Base-by-base conservation (phyloP, 2,797 vertebrate genomes). In the Platyrinchus mystaceus region DNA sequence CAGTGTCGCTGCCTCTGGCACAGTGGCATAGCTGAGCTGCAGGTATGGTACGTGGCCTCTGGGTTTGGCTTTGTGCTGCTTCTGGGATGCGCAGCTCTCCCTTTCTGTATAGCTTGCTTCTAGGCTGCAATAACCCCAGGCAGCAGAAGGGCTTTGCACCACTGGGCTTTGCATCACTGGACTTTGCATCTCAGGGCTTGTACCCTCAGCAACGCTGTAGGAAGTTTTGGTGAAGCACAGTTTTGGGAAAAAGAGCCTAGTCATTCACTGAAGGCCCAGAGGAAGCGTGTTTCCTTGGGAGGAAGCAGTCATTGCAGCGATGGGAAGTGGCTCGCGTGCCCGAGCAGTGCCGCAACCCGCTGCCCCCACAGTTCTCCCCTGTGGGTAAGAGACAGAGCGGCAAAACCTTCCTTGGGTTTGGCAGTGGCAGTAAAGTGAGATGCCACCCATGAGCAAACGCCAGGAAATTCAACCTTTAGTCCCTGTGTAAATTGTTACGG, bases 391-490 rank as follows among this genome's bases (percentile, higher is more conserved):
- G 39, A 52, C 4, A 1, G 43, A 58, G 71, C 0, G 0, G 64
- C 68, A 63, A 67, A 93, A 44, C 69, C 41, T 19, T 84, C 71
- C 37, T 75, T 28, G 64, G 19, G 17, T 58, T 76, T 84, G 76
- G 64, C 87, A 84, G 59, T 20, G 50, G 52, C 0, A 0, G 36
- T 26, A 46, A 59, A 87, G 69, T 3, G 11, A 92, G 64, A 84
- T 89, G 79, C 79, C 82, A 89, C 62, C 46, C 50, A 4, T 21
- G 83, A 74, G 39, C 68, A 82, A 91, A 59, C 70, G 85, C 78
- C 86, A 87, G 78, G 88, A 82, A 82, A 83, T 73, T 78, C 87
- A 81, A 50, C 63, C 66, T 87, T 81, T 84, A 76, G 74, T 89
- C 77, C 1, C 0, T 68, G 66, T 17, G 7, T 90, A 88, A 84